These are phyloP conservation scores for Neoitamus cyanurus DNA, from an alignment of 2,888 invertebrate species.

Conservation along the genomic window DNA sequence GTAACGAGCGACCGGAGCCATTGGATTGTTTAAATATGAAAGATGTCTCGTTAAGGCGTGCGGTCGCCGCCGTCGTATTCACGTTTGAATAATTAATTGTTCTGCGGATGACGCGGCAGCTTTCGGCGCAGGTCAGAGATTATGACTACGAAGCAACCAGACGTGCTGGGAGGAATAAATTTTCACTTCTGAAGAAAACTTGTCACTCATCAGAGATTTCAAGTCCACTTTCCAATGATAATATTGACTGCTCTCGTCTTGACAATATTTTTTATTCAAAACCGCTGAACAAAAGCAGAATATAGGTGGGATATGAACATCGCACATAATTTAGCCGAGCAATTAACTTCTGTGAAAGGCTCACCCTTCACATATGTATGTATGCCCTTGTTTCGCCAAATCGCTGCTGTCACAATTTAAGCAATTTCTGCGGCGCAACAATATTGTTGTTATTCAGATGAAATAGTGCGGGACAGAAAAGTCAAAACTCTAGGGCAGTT, in stretches of 20 bases:
- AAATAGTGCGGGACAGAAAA: background rate
- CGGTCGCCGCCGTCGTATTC: background rate
- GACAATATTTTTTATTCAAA: background rate
- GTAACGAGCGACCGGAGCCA: background rate
- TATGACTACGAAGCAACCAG: background rate
- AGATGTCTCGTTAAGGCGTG: background rate
- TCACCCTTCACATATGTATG: background rate
- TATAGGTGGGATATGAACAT: background rate
- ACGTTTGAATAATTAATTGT: background rate
- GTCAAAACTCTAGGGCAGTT: background rate
- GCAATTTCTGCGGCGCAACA: background rate
- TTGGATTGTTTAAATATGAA: background rate
- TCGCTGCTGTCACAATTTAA: background rate
- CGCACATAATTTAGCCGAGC: background rate
- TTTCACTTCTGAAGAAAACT: background rate
- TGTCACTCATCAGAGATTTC: no score
- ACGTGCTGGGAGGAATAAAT: background rate
- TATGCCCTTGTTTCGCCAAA: background rate
- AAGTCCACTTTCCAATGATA: no score
- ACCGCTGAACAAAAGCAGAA: no score
- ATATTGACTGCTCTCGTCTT: no score
- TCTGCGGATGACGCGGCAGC: background rate
- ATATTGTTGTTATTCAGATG: background rate
- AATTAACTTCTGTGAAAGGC: background rate
- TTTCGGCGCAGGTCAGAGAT: background rate